These are phyloP conservation scores for Uria lomvia DNA, from an alignment of 2,113 vertebrate genomes.

Conservation along the genomic window DNA sequence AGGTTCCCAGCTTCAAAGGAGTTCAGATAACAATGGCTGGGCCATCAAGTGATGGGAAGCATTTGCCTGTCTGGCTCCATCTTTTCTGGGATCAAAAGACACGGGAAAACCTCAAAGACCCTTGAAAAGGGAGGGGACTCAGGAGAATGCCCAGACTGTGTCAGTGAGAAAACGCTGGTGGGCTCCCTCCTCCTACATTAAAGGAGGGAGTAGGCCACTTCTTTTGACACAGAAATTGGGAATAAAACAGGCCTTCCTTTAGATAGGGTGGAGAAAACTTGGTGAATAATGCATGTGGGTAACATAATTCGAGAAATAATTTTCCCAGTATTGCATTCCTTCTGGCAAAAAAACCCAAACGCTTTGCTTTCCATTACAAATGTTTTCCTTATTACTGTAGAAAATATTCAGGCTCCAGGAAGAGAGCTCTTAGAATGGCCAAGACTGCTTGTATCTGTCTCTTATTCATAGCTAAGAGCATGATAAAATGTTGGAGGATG, in stretches of 20 bases:
- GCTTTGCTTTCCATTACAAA: not conserved
- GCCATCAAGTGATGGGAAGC: constrained; percentile 14
- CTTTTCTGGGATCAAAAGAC: constrained; percentile 33
- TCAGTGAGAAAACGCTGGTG: not conserved
- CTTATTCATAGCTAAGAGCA: not conserved
- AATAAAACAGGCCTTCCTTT: not conserved
- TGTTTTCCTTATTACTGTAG: not conserved
- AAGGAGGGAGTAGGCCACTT: not conserved
- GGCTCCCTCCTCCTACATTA: not conserved
- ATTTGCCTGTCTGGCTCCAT: constrained; percentile 25
- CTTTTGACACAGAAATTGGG: not conserved
- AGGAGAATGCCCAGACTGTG: not conserved
- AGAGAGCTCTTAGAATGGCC: not conserved
- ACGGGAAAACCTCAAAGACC: not conserved
- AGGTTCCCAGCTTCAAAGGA: constrained; percentile 41
- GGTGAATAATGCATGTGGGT: not conserved
- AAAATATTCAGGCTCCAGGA: not conserved
- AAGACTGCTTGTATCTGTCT: not conserved
- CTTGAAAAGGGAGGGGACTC: not conserved
- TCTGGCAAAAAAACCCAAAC: not conserved
- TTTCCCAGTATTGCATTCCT: not conserved
- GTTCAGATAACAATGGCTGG: constrained; percentile 17
- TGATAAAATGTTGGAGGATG: not conserved
- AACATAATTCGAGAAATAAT: not conserved
- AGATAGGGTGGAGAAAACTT: not conserved